A percentile compares a stretch with the other conserved stretches of the same genome.
Conservation (phyloP, 2,797 vertebrate species). For the Liasis olivaceus region DNA sequence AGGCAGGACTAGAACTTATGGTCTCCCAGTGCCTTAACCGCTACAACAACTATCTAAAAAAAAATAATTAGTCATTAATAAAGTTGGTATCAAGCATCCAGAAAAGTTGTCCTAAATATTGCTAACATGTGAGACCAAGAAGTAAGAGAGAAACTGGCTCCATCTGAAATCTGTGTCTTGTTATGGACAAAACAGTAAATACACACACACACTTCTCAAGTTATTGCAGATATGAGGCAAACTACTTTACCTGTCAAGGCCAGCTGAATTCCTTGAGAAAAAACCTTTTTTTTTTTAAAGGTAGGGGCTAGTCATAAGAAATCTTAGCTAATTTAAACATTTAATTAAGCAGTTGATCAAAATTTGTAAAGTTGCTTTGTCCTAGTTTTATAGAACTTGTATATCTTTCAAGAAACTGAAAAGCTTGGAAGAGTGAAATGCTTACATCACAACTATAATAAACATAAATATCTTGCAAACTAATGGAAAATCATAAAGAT, state of each 20-base stretch:
- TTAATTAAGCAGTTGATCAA: background rate
- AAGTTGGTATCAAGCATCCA: background rate
- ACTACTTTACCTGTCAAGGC: background rate
- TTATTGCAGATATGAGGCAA: background rate
- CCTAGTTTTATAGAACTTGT: background rate
- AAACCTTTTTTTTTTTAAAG: background rate
- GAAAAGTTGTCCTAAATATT: background rate
- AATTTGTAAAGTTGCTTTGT: background rate
- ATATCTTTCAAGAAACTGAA: background rate
- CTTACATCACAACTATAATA: background rate
- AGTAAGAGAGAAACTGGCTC: background rate
- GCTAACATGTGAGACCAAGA: background rate
- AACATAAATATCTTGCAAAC: background rate
- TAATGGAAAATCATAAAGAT: background rate
- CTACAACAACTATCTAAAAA: background rate
- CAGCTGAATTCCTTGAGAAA: background rate
- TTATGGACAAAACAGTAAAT: background rate
- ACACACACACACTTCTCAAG: background rate
- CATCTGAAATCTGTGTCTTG: background rate
- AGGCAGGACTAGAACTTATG: background rate
- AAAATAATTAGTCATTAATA: background rate
- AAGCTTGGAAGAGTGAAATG: background rate
- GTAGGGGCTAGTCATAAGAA: background rate
- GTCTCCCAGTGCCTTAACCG: background rate
- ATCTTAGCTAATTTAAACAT: background rate